Percentiles rank a stretch among this genome's conserved stretches.
phyloP scores from a whole-genome alignment of 2,888 invertebrate species.

The Podotricha telesiphe region DNA sequence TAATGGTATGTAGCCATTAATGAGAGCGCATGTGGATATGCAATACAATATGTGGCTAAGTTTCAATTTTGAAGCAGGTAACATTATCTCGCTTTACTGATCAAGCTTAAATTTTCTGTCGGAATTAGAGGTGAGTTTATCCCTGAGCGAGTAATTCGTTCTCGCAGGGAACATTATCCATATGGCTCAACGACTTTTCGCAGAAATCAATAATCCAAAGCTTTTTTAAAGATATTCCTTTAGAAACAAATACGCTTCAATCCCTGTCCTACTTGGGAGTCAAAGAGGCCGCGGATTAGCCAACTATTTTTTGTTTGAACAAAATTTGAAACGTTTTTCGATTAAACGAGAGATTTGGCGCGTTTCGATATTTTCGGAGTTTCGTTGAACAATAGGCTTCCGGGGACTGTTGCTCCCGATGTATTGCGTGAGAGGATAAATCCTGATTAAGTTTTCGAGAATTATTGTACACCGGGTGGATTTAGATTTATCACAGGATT shows the following conservation, averaged over 20 bases:
- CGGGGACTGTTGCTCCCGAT: slow-evolving; percentile 65
- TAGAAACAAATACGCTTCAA: slow-evolving; percentile 74
- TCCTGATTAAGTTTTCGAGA: slow-evolving; percentile 63
- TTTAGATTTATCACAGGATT: slow-evolving; percentile 36
- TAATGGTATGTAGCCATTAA: slow-evolving; percentile 30
- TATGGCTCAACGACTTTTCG: slow-evolving; percentile 70
- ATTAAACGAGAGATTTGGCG: slow-evolving; percentile 74
- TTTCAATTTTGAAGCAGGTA: slow-evolving; percentile 55
- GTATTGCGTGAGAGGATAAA: slow-evolving; percentile 67
- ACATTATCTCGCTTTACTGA: slow-evolving; percentile 60
- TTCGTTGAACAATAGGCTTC: slow-evolving; percentile 73
- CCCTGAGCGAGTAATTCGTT: slow-evolving; percentile 78
- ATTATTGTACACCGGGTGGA: slow-evolving; percentile 49
- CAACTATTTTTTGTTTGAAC: slow-evolving; percentile 65
- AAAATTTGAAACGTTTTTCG: slow-evolving; percentile 75
- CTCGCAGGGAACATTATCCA: slow-evolving; percentile 75
- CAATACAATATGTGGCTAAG: slow-evolving; percentile 6
- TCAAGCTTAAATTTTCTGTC: slow-evolving; percentile 57
- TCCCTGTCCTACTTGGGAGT: slow-evolving; percentile 59
- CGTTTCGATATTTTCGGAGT: slow-evolving; percentile 64
- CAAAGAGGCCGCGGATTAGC: slow-evolving; percentile 81
- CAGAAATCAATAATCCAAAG: slow-evolving; percentile 78
- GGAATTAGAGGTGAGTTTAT: slow-evolving; percentile 78
- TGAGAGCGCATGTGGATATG: neutral
- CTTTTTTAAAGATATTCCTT: slow-evolving; percentile 71